phyloP scores from a whole-genome alignment of 2,888 invertebrate genomes.

The Eurytoma adleriae region DNA sequence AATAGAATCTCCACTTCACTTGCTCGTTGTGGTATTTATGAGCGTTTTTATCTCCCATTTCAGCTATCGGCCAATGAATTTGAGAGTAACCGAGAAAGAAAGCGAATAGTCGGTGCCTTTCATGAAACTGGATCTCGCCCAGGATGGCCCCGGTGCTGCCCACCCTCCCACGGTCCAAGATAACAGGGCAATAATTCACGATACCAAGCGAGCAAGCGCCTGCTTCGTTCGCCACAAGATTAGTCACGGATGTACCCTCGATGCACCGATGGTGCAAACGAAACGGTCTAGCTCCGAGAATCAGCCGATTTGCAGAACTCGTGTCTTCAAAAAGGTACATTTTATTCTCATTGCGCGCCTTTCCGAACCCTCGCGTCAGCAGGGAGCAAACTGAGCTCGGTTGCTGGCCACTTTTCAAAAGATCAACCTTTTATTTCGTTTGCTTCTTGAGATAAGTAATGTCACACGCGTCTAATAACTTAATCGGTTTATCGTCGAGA shows the following conservation, averaged over 20 bases:
- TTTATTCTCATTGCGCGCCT: neutral
- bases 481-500: slow-evolving; percentile 21
- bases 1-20: too few relatives aligned
- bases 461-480: slow-evolving; percentile 15
- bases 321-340: neutral
- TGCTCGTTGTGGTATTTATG: too few relatives aligned
- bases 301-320: slow-evolving; percentile 20
- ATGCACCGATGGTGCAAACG: slow-evolving; percentile 39
- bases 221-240: slow-evolving; percentile 65
- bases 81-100: slow-evolving; percentile 51
- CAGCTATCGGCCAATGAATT: too few relatives aligned
- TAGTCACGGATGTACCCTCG: slow-evolving; percentile 66
- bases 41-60: too few relatives aligned
- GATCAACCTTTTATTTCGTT: neutral
- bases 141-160: slow-evolving; percentile 51
- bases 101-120: slow-evolving; percentile 68
- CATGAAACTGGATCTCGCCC: slow-evolving; percentile 73
- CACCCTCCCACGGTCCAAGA: slow-evolving; percentile 67
- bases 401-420: too few relatives aligned
- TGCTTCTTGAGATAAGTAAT: slow-evolving; percentile 35
- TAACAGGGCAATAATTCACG: slow-evolving; percentile 74
- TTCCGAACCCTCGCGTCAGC: neutral
- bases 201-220: slow-evolving; percentile 63
- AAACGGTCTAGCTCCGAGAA: neutral
- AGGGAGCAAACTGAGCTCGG: slow-evolving; percentile 5